Base-by-base conservation (phyloP, 2,113 vertebrate genomes). In the Elanoides forficatus region DNA sequence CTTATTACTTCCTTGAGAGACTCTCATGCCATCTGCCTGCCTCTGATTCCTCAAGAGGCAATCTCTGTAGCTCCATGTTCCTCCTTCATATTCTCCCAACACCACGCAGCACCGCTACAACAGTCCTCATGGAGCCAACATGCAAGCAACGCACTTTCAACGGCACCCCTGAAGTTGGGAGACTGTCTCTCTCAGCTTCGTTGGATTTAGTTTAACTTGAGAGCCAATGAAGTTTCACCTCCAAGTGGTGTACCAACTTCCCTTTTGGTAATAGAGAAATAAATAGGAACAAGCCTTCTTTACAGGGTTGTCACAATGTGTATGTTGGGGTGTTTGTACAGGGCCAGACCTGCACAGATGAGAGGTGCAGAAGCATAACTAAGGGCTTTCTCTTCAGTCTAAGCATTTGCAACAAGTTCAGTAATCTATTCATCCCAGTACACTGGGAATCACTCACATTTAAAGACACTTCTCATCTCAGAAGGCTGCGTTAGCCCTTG, bases 151-250 rank as follows among this genome's bases (percentile, higher is more conserved):
- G 17, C 3, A 5, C 14, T 73, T 38, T 5, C 7, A 58, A 10
- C 6, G 7, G 17, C 50, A 50, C 4, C 19, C 42, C 30, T 52
- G 15, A 81, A 68, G n/a, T 5, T 18, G 25, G n/a, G 48, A 63
- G n/a, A 72, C 15, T 11, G 20, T 10, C 27, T 38, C 59, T 56
- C 72, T 45, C 25, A 10, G 30, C 36, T 50, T 86, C 8, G 1
- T 29, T 20, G 67, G 11, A 20, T 29, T 58, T 19, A 63, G 50
- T 47, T 78, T 40, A 91, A 86, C 63, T 20, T 47, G 73, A 90
- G 93, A 97, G 92, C 76, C 96, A 94, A 88, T 2, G 16, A 68
- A 73, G 58, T 74, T 95, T 92, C 89, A 95, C 82, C 30, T 81
- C 30, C 36, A 20, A 65, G 48, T 50, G 42, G 38, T 68, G 43